Evolutionary conservation across 2,888 invertebrate genomes (phyloP), one percentile per base, ranked within the genome.

Genomic region (Morpho achilles): DNA sequence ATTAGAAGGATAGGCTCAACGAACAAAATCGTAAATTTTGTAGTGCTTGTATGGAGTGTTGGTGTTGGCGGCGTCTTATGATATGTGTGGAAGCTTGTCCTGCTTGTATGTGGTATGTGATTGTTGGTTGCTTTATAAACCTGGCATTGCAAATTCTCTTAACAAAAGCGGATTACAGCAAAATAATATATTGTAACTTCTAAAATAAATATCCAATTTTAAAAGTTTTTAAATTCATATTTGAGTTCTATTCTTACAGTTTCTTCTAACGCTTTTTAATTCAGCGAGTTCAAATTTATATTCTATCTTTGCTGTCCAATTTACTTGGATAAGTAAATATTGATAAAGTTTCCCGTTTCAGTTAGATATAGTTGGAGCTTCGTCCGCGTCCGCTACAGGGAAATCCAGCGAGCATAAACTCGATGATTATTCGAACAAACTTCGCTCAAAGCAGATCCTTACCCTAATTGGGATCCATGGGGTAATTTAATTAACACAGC

Each of bases 271-370:
- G 43, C 55, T 41, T 40, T 41, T 39, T 49, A 39, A 55, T 55
- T 49, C 43, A n/a, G 42, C 8, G 23, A 54, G 49, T 41, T 47
- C 16, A 8, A 55, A 42, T 54, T 67, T 63, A 64, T 54, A 59
- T 61, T 64, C 58, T 46, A 51, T 63, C 59, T 64, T 60, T 59
- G 52, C 67, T 62, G 64, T 64, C 62, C 65, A 64, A 66, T 68
- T 66, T 53, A 60, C 59, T 57, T 50, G 32, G 67, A 64, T 67
- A 64, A 66, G 67, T 65, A 69, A 70, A 69, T 65, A 67, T 63
- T 67, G 65, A 65, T 69, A 63, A 68, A 67, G 69, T 67, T 69
- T 62, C 54, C 56, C 42, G 62, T 62, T 50, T 45, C 47, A 53
- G 48, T 54, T 53, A 56, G 63, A 62, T 66, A 63, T 61, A 64